Evolutionary conservation across 1,140 invertebrate species (phyloP), one percentile per base, ranked within the genome.

Genomic region (Acromyrmex echinatior): DNA sequence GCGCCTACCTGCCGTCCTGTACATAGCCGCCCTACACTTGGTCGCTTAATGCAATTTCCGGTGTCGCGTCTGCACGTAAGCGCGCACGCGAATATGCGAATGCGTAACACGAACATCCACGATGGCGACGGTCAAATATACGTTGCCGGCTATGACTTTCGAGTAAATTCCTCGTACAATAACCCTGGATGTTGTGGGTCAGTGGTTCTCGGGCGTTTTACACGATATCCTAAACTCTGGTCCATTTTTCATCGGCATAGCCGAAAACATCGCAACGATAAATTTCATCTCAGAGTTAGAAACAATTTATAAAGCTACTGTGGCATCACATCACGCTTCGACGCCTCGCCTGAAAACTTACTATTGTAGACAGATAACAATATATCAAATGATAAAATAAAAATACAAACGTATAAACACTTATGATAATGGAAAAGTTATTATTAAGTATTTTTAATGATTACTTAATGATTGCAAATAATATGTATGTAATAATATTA

Each of bases 1-100:
- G 49, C 49, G 68, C 21, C 78, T 56, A 70, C 45, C 78, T 45
- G 49, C 65, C 28, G 9, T n/a, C 31, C 35, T 31, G 39, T 31
- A 18, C 60, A 74, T 58, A 45, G 12, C 39, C 66, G 39, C 49
- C 45, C 60, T 65, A 39, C 45, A 35, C 45, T 80, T 80, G 45
- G 45, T 79, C 68, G 87, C 86, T 92, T 85, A 91, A 91, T 90
- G 86, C 73, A 90, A 91, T 93, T 92, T 91, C 71, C 87, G 80
- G 85, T 62, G 90, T 68, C 89, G 76, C 79, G 88, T 86, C 73
- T 53, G 71, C 80, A 66, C 74, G 71, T 78, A 88, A 90, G 49
- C 88, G 74, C 39, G 6, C 71, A 28, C 35, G 53, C 65, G 39
- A 51, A 80, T 25, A 53, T 18, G 65, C 73, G 58, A 68, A 73